These are phyloP conservation scores for Acleris literana DNA, from an alignment of 2,888 invertebrate species.

Conservation along the genomic window DNA sequence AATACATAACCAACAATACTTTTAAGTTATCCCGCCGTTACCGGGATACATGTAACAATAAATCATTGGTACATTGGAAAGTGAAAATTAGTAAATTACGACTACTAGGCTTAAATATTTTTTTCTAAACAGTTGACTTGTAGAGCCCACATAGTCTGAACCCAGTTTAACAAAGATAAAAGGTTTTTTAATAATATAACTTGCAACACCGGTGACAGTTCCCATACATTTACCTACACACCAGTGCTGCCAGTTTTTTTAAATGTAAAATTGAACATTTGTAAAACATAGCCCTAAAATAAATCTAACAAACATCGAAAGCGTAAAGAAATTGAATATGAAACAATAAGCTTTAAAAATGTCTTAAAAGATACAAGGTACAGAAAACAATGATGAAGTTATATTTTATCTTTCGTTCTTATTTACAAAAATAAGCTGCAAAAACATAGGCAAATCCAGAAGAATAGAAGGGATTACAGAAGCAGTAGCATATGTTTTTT, in stretches of 20 bases:
- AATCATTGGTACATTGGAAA: conserved; percentile 23
- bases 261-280: too few relatives aligned
- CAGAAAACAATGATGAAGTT: not conserved
- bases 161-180: too few relatives aligned
- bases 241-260: too few relatives aligned
- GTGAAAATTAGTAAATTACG: not conserved
- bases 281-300: not conserved
- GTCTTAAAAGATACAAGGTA: too few relatives aligned
- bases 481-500: too few relatives aligned
- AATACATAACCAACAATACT: conserved; percentile 35
- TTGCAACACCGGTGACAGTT: too few relatives aligned
- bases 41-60: conserved; percentile 14
- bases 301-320: not conserved
- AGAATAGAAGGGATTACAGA: too few relatives aligned
- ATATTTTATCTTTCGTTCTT: not conserved
- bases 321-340: not conserved
- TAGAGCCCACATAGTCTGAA: not conserved
- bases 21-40: conserved; percentile 8
- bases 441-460: too few relatives aligned
- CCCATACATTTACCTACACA: too few relatives aligned
- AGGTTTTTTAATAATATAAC: too few relatives aligned
- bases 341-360: not conserved
- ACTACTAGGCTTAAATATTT: not conserved
- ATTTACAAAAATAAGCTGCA: too few relatives aligned
- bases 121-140: not conserved